Base-by-base conservation (phyloP, 2,113 vertebrate species). In the Penelope pileata region DNA sequence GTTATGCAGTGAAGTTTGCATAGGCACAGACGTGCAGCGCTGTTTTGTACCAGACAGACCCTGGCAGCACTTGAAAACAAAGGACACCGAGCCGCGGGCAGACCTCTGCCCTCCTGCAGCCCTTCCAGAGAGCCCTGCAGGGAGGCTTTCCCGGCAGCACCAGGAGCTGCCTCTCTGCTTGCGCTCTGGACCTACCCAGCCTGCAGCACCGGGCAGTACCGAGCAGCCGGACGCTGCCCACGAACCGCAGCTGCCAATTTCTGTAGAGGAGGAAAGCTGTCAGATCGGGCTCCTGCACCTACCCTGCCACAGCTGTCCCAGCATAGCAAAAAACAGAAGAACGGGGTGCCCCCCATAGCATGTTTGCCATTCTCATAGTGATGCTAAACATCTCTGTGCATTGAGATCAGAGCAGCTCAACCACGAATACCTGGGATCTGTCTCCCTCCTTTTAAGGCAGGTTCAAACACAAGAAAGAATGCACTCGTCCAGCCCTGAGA, bases 271-370 rank as follows among this genome's bases (percentile, higher is more conserved):
- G 60, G 45, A 42, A 56, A 14, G 12, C 13, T 19, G 12, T 0
- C 24, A 30, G 7, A 7, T 36, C 69, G 48, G 75, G 45, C 59
- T 77, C 47, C 86, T 43, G 67, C 40, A 17, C 9, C 50, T 26
- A 6, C 17, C 42, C 0, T n/a, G 18, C 11, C 63, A 24, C 15
- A 7, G n/a, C 9, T 4, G 7, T 23, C 66, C 48, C 0, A 0
- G 29, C 24, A 22, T 1, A 26, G 10, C 1, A 26, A 8, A 51
- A 51, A 27, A 34, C 0, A 8, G 63, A 5, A 45, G 53, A 48
- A 24, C 4, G 40, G 68, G 36, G 29, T 24, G 40, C 68, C 23
- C 21, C 13, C 40, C 16, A 7, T 2, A 21, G 4, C 30, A 29
- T 2, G 1, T 16, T 80, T 51, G 56, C 56, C 76, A 42, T 24